Evolutionary conservation across 1,140 invertebrate species (phyloP), one percentile per base, ranked within the genome.

Genomic region (Leptinotarsa undecemlineata): DNA sequence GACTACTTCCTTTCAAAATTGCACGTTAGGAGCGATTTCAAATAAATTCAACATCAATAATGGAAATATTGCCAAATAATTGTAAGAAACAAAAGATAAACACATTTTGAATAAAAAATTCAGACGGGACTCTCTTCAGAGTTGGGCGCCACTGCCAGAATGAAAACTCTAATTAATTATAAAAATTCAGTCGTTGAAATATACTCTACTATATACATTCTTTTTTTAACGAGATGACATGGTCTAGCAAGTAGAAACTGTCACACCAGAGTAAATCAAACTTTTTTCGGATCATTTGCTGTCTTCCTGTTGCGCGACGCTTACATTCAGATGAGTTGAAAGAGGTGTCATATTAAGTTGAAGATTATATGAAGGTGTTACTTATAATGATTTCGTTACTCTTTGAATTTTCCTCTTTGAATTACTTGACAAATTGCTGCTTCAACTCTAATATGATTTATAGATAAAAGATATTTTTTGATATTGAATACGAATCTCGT

Each of bases 141-240:
- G 33, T 8, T 42, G 33, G 8, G 11, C 33, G 33, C 33, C 33
- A 42, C 33, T 42, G 33, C 8, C 33, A 11, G 33, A 42, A 42
- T 11, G 8, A n/a, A 19, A 57, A 57, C 17, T 57, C 15, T 5
- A 19, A 57, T 14, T n/a, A 17, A 57, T 57, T 19, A 17, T 6
- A 15, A 19, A 57, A 57, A 57, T 17, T 57, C n/a, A 19, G 51
- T 57, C 51, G 51, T 8, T 42, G 33, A 42, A 42, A 66, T 5
- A 42, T 42, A 42, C 33, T 42, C 33, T 42, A 42, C 6, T 42
- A 3, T 47, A 26, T 47, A 47, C 42, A n/a, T 70, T 26, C 63
- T 33, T 68, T 6, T 48, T 74, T 21, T 74, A 71, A 62, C 60
- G 61, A 74, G 60, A 74, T 74, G 68, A 74, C 73, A 74, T 51